Conservation (phyloP, 2,113 vertebrate genomes). For the Pterocles orientalis region DNA sequence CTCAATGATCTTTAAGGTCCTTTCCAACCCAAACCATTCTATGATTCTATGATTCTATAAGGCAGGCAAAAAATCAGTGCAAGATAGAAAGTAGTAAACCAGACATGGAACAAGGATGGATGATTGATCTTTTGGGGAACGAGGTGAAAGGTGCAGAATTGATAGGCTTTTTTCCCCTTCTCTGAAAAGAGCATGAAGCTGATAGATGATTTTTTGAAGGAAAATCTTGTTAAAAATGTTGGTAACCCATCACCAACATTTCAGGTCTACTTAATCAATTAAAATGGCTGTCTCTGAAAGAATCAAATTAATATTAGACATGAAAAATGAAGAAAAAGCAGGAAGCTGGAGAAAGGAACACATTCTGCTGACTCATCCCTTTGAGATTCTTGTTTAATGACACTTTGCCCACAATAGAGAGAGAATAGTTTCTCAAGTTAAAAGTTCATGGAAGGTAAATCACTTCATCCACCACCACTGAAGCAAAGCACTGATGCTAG, state of each 20-base stretch:
- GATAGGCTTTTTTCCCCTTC: neutral
- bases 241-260: neutral
- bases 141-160: neutral
- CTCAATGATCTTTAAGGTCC: too few species aligned
- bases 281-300: neutral
- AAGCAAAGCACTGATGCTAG: neutral
- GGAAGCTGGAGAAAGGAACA: neutral
- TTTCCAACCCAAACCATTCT: too few species aligned
- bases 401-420: neutral
- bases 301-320: conserved; percentile 17
- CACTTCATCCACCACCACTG: neutral
- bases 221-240: neutral
- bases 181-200: neutral
- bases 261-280: neutral
- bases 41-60: neutral
- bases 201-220: neutral
- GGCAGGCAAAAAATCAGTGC: neutral
- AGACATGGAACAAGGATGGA: neutral
- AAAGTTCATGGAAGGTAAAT: conserved; percentile 7
- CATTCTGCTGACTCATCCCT: neutral
- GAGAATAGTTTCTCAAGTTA: neutral
- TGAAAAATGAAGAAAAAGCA: conserved; percentile 4
- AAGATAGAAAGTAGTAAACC: neutral
- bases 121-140: neutral
- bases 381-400: neutral